These are phyloP conservation scores for Subacronicta megacephala DNA, from an alignment of 2,888 invertebrate species.

Conservation along the genomic window DNA sequence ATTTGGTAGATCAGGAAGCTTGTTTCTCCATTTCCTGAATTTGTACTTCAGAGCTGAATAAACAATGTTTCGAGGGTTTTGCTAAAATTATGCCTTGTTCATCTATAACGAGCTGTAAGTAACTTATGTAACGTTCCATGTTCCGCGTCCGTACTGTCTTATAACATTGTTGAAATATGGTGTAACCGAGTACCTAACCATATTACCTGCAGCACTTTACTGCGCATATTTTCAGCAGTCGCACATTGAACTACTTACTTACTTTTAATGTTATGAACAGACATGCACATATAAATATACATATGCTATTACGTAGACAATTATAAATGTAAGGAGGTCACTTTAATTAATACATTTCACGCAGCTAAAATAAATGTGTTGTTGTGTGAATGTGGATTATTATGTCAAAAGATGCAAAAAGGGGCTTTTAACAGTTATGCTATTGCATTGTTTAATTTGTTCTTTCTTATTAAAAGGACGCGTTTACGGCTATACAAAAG, in stretches of 20 bases:
- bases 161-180: conserved; percentile 23
- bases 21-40: conserved; percentile 67
- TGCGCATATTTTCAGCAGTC: conserved; percentile 26
- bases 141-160: conserved; percentile 14
- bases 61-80: conserved; percentile 25
- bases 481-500: conserved; percentile 3
- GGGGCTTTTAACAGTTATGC: conserved; percentile 3
- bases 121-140: conserved; percentile 21
- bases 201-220: conserved; percentile 29
- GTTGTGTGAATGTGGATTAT: background rate
- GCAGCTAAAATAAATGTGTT: background rate
- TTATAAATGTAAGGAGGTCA: conserved; percentile 27
- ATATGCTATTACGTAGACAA: conserved; percentile 5
- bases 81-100: conserved; percentile 22
- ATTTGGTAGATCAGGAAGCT: conserved; percentile 76
- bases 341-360: conserved; percentile 12
- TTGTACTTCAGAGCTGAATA: conserved; percentile 36
- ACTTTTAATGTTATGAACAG: conserved; percentile 14
- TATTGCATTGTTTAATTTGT: conserved; percentile 25
- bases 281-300: conserved; percentile 4
- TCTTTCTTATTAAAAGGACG: conserved; percentile 7
- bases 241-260: conserved; percentile 45
- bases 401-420: conserved; percentile 7
- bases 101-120: conserved; percentile 5
- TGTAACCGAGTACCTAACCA: conserved; percentile 6